Evolutionary conservation across 2,888 invertebrate genomes (phyloP).

Genomic region (Tetropium fuscum): DNA sequence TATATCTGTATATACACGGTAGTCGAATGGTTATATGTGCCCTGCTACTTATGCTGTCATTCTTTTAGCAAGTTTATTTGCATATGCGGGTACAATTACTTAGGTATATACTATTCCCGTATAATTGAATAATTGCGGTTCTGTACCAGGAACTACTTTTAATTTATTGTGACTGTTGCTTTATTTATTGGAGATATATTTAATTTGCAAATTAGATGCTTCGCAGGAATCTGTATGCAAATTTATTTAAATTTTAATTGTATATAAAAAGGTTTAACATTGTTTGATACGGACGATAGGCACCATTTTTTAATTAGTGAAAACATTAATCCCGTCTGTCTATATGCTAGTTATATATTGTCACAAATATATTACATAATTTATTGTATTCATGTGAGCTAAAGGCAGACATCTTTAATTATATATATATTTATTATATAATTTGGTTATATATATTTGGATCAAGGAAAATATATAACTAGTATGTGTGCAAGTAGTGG

Average conservation of each 20-base stretch:
- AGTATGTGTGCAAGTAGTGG: too few relatives aligned
- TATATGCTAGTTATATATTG: too few relatives aligned
- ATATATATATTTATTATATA: too few relatives aligned
- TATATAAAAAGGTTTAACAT: neutral
- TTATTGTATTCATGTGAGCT: too few relatives aligned
- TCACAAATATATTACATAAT: too few relatives aligned
- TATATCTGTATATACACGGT: conserved; percentile 7
- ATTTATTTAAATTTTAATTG: conserved; percentile 4
- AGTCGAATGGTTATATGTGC: conserved; percentile 18
- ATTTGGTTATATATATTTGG: too few relatives aligned
- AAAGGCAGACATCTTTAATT: too few relatives aligned
- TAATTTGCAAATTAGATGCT: conserved; percentile 13
- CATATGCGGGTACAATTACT: conserved; percentile 48
- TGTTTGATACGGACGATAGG: neutral
- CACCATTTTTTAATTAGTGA: neutral
- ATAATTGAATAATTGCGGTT: conserved; percentile 45
- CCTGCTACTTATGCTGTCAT: conserved; percentile 25
- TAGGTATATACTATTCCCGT: conserved; percentile 34
- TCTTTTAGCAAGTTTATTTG: conserved; percentile 25
- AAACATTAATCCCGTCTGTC: too few relatives aligned
- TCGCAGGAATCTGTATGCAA: neutral
- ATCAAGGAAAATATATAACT: too few relatives aligned
- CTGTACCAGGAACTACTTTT: conserved; percentile 38
- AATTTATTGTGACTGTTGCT: conserved; percentile 35
- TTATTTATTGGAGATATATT: conserved; percentile 32